Conservation (phyloP, 2,888 invertebrate species). For the Ferrisia virgata region DNA sequence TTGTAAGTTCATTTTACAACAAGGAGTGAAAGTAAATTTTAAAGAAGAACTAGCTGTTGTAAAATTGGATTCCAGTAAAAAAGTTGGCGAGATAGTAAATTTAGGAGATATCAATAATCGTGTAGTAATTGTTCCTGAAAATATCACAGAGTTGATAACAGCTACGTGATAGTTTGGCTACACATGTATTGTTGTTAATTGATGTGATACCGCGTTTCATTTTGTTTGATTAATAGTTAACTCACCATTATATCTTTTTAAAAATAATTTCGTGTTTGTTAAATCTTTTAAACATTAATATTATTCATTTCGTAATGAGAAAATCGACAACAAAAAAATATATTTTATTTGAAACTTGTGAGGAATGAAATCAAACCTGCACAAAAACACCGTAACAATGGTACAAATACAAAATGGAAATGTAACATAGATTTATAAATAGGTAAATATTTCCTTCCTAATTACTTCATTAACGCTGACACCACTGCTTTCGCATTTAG, state of each 20-base stretch:
- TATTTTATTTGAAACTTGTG: neutral
- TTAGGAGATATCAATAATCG: slow-evolving; percentile 35
- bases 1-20: slow-evolving; percentile 34
- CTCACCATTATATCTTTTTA: no score
- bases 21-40: slow-evolving; percentile 10
- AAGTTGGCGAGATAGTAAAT: slow-evolving; percentile 25
- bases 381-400: neutral
- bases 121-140: slow-evolving; percentile 32
- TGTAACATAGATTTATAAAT: neutral
- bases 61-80: neutral
- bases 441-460: neutral
- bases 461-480: slow-evolving; percentile 86
- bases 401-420: neutral
- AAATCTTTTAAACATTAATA: neutral
- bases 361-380: neutral
- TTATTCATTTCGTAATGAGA: neutral
- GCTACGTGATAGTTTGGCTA: neutral
- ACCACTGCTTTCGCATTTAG: slow-evolving; percentile 96
- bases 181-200: no score
- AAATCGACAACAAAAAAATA: neutral
- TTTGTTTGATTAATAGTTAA: no score
- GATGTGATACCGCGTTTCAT: no score
- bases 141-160: slow-evolving; percentile 7
- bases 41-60: slow-evolving; percentile 33
- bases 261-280: no score